Percentiles rank a stretch among this genome's conserved stretches.
phyloP scores from a whole-genome alignment of 2,797 vertebrate genomes.

The Carcharodon carcharias region DNA sequence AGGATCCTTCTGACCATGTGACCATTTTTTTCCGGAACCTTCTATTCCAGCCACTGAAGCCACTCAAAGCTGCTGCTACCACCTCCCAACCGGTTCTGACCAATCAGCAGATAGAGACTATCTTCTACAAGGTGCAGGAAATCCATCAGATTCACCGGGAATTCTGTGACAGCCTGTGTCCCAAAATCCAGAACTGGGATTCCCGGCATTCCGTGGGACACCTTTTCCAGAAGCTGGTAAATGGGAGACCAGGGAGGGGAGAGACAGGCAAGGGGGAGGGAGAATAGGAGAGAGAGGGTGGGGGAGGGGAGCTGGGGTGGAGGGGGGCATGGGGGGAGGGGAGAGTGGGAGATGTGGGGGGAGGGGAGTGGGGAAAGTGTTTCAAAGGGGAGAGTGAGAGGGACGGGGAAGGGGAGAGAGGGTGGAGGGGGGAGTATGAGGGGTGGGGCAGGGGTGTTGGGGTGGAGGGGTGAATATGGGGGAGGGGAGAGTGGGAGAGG shows the following conservation, averaged over 20 bases:
- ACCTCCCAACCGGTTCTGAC: conserved; percentile 91
- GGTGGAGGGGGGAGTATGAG: too few relatives aligned
- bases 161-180: conserved; percentile 84
- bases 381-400: too few relatives aligned
- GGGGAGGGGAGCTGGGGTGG: too few relatives aligned
- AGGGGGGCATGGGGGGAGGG: too few relatives aligned
- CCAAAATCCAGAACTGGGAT: conserved; percentile 91
- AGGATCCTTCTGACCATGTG: background rate
- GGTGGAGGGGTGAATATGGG: too few relatives aligned
- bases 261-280: too few relatives aligned
- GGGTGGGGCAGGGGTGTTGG: too few relatives aligned
- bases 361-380: too few relatives aligned
- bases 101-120: conserved; percentile 88
- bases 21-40: conserved; percentile 26
- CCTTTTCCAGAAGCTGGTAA: conserved; percentile 93
- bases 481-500: too few relatives aligned
- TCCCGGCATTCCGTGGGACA: conserved; percentile 91
- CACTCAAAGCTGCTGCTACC: conserved; percentile 86
- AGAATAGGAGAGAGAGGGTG: too few relatives aligned
- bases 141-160: conserved; percentile 96
- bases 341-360: too few relatives aligned
- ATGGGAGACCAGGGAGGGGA: conserved; percentile 32
- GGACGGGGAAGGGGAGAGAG: too few relatives aligned
- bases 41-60: conserved; percentile 80
- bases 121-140: conserved; percentile 97